Evolutionary conservation across 2,113 vertebrate species (phyloP).

Genomic region (Talpa occidentalis): DNA sequence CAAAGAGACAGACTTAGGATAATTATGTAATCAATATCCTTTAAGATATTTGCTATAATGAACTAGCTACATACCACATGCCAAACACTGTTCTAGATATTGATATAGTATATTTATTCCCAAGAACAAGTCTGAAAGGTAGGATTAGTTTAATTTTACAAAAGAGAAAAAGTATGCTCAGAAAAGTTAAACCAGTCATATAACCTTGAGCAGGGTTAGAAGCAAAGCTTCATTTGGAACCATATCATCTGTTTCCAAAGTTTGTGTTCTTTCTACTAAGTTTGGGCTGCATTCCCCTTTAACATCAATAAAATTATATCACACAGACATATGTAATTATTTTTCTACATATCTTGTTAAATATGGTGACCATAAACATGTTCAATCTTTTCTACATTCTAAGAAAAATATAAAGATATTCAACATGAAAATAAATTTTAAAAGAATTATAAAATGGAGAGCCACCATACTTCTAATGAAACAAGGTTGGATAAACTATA

Average conservation of each 20-base stretch:
- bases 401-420: constrained; percentile 54
- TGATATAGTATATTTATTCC: not conserved
- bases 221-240: not conserved
- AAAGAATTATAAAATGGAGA: constrained; percentile 42
- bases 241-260: constrained; percentile 28
- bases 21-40: constrained; percentile 12
- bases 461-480: constrained; percentile 20
- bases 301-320: not conserved
- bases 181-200: not conserved
- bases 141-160: not conserved
- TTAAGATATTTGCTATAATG: constrained; percentile 16
- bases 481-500: constrained; percentile 28
- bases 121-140: not conserved
- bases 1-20: not conserved
- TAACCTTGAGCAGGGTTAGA: constrained; percentile 20
- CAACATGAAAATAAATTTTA: constrained; percentile 30
- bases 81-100: not conserved
- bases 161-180: constrained; percentile 36
- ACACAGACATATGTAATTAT: constrained; percentile 30
- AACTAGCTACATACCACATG: not conserved
- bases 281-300: not conserved
- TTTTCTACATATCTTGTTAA: constrained; percentile 47
- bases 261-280: constrained; percentile 23
- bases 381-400: constrained; percentile 23
- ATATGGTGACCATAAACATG: constrained; percentile 32